Conservation (phyloP, 1,140 invertebrate genomes). For the Anastrepha obliqua region DNA sequence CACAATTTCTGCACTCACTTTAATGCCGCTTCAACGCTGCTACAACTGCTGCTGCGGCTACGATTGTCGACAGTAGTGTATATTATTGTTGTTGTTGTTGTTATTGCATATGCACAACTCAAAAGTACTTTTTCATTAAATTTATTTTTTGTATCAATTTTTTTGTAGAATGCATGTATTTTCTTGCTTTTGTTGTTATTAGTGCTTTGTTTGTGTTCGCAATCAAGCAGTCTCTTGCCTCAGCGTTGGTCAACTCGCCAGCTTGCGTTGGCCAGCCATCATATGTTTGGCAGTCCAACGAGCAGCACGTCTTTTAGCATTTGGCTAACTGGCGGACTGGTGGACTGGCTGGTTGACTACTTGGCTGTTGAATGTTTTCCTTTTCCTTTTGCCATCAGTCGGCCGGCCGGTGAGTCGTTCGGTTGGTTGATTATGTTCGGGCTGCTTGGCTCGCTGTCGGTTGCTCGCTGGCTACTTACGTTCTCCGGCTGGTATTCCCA, state of each 20-base stretch:
- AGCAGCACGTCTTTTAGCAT: not conserved
- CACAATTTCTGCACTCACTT: slow-evolving; percentile 48
- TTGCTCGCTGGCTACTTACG: not conserved
- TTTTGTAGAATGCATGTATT: not conserved
- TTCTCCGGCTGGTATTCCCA: not conserved
- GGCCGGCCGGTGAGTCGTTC: no score
- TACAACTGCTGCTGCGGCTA: not conserved
- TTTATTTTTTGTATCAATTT: slow-evolving; percentile 1
- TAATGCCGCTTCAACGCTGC: slow-evolving; percentile 19
- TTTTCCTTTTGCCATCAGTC: not conserved
- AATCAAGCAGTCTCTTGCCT: not conserved
- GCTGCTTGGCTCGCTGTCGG: not conserved
- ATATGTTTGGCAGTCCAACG: not conserved
- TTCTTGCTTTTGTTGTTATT: not conserved
- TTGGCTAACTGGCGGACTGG: not conserved
- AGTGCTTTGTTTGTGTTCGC: not conserved
- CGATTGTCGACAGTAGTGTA: not conserved
- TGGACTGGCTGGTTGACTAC: not conserved
- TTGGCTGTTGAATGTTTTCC: not conserved
- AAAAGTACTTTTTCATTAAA: slow-evolving; percentile 40
- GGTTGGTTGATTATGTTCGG: not conserved
- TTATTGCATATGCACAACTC: slow-evolving; percentile 36
- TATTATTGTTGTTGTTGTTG: slow-evolving; percentile 18
- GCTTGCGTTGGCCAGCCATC: not conserved
- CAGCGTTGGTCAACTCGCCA: not conserved